Percentiles rank a stretch among this genome's conserved stretches.
Conservation (phyloP, 2,113 vertebrate genomes). For the Antigone vipio region DNA sequence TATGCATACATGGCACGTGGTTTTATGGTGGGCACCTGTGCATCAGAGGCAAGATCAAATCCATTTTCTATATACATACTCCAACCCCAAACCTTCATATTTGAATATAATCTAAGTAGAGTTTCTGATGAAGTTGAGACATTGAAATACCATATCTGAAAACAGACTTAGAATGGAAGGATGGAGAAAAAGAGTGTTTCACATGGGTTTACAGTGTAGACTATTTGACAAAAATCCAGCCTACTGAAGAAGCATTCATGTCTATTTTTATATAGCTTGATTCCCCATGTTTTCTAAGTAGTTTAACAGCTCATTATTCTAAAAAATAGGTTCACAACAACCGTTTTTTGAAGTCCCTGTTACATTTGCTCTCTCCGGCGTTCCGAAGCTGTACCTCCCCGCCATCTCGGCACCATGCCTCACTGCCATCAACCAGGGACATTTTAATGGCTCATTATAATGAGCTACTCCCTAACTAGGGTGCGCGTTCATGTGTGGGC, state of each 20-base stretch:
- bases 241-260: neutral
- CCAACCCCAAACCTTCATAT: neutral
- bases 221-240: neutral
- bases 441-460: neutral
- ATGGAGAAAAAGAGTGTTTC: neutral
- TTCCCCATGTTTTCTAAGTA: neutral
- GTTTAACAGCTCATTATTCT: neutral
- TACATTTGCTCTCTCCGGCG: neutral
- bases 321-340: neutral
- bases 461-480: neutral
- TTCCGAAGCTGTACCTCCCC: neutral
- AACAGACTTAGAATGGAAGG: neutral
- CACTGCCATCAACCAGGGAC: neutral
- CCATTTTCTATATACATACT: neutral
- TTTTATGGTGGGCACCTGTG: neutral
- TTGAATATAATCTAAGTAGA: neutral
- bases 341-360: neutral
- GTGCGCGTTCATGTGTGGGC: neutral
- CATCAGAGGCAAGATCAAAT: neutral
- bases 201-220: neutral
- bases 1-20: neutral
- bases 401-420: neutral
- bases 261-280: neutral
- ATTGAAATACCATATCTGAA: neutral
- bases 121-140: neutral